Percentiles rank a stretch among this genome's conserved stretches.
Evolutionary conservation across 2,797 vertebrate genomes (phyloP).

Genomic region (Eleutherodactylus coqui): DNA sequence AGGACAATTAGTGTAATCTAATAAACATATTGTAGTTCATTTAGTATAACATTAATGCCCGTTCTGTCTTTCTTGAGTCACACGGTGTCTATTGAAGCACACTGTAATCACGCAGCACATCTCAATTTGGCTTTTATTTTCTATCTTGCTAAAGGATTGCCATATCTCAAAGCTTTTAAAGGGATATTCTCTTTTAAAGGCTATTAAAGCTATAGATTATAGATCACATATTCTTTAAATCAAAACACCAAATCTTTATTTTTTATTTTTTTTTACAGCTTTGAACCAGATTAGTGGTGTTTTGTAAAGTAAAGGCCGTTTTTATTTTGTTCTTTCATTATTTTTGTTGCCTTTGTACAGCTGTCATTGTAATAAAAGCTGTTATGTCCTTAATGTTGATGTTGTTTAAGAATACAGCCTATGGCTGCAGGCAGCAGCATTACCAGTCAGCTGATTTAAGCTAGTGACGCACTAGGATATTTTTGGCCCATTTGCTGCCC

Average conservation of each 20-base stretch:
- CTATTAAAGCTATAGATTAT: not conserved
- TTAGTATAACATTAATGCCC: not conserved
- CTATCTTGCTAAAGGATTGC: not conserved
- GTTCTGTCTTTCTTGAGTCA: not conserved
- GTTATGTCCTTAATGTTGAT: not conserved
- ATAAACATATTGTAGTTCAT: not conserved
- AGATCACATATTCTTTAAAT: not conserved
- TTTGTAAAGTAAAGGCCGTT: not conserved
- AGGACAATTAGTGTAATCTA: not conserved
- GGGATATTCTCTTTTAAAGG: not conserved
- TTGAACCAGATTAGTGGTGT: not conserved
- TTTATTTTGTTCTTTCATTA: not conserved
- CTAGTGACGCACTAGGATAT: too few species aligned
- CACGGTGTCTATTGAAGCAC: not conserved
- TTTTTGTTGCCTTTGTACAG: slow-evolving; percentile 12
- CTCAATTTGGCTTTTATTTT: too few species aligned
- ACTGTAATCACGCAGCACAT: not conserved
- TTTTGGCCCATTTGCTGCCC: too few species aligned
- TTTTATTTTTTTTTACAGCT: not conserved
- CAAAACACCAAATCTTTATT: not conserved
- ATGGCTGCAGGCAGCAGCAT: not conserved
- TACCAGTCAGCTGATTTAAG: not conserved
- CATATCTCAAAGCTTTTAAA: not conserved
- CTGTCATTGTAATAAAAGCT: slow-evolving; percentile 13
- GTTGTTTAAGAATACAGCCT: not conserved